Conservation (phyloP, 2,888 invertebrate species). For the Falcaria lacertinaria region DNA sequence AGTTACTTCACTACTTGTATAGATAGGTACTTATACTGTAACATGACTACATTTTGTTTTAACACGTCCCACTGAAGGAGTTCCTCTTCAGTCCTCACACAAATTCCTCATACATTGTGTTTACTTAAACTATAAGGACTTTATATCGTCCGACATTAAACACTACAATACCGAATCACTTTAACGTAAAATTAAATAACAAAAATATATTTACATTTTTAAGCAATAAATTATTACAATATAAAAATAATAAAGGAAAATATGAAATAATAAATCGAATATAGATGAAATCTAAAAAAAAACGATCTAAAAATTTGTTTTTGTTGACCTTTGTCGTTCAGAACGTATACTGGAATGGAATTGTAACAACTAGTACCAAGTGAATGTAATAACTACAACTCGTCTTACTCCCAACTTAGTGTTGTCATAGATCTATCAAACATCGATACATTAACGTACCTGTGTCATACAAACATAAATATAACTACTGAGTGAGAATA, state of each 20-base stretch:
- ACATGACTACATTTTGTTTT: conserved; percentile 67
- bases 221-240: conserved; percentile 74
- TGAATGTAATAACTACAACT: conserved; percentile 4
- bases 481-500: neutral
- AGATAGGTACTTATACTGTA: conserved; percentile 43
- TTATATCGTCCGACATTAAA: conserved; percentile 28
- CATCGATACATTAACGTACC: neutral
- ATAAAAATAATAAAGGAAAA: conserved; percentile 39
- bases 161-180: conserved; percentile 50
- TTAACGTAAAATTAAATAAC: conserved; percentile 77
- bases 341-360: conserved; percentile 54
- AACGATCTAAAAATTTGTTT: conserved; percentile 23
- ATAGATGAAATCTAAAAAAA: conserved; percentile 25
- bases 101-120: conserved; percentile 1
- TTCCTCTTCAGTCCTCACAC: conserved; percentile 16
- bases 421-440: neutral
- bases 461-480: neutral
- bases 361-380: conserved; percentile 20
- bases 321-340: conserved; percentile 32
- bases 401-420: neutral
- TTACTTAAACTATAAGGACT: conserved; percentile 12
- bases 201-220: conserved; percentile 73
- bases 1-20: conserved; percentile 57
- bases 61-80: conserved; percentile 26
- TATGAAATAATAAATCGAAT: conserved; percentile 45